Evolutionary conservation across 2,797 vertebrate species (phyloP), one percentile per base, ranked within the genome.

Genomic region (Uromys caudimaculatus): DNA sequence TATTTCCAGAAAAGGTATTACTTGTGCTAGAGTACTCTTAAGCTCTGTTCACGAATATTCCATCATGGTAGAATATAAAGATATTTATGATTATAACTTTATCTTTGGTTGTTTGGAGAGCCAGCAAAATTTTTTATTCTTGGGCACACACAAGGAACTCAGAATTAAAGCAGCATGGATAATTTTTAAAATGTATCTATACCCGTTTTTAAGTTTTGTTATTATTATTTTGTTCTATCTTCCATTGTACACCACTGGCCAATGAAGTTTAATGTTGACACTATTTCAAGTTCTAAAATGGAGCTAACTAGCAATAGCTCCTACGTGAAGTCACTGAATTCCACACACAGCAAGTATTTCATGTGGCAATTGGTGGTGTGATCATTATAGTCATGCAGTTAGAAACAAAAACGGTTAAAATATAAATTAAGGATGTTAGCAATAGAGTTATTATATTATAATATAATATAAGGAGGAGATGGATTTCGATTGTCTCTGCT

Each of bases 401-500:
- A 81, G 44, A 87, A 95, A 67, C 1, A 1, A 9, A 32, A n/a
- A 11, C 4, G 13, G 44, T 93, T 85, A 83, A 81, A 86, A 84
- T 47, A 9, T 35, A 19, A 16, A 50, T 8, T 4, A 19, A 81
- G 58, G 64, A 50, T 54, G 44, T 93, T 24, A 86, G n/a, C 19
- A 14, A 87, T 38, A 77, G 11, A 78, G 50, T 4, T n/a, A 54
- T 47, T 62, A 95, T 93, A 94, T 54, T 95, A 96, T n/a, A 71
- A n/a, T n/a, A n/a, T n/a, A n/a, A n/a, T n/a, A n/a, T n/a, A n/a
- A n/a, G n/a, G 14, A 83, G 27, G 50, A 83, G 32, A 52, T n/a
- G n/a, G 41, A 67, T 62, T 94, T 71, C 64, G 56, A 62, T 96
- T 79, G 52, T 94, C 92, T 82, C 52, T 94, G 93, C 95, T 88